These are phyloP conservation scores for Eudemis profundana DNA, from an alignment of 2,888 invertebrate species.

Conservation along the genomic window DNA sequence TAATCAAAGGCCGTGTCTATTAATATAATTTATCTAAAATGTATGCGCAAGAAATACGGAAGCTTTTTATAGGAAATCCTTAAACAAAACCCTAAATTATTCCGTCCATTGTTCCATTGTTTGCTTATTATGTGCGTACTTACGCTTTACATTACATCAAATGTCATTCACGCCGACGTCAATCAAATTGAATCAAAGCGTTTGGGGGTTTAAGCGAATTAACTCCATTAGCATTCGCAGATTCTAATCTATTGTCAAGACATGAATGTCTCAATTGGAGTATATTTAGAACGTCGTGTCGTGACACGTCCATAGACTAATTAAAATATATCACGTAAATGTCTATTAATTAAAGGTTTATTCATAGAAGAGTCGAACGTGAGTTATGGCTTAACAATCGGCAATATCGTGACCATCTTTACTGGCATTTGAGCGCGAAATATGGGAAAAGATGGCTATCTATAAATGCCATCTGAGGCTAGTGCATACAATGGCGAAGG, in stretches of 20 bases:
- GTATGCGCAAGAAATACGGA: slow-evolving; percentile 49
- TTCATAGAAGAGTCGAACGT: slow-evolving; percentile 27
- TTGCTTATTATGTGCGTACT: slow-evolving; percentile 49
- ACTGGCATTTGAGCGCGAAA: slow-evolving; percentile 57
- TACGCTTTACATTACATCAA: slow-evolving; percentile 45
- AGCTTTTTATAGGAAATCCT: slow-evolving; percentile 59
- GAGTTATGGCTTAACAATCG: slow-evolving; percentile 41
- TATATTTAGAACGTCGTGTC: slow-evolving; percentile 38
- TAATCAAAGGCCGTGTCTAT: slow-evolving; percentile 8
- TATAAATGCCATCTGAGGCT: slow-evolving; percentile 53
- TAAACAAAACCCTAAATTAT: slow-evolving; percentile 48
- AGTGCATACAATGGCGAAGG: neutral
- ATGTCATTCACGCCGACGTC: slow-evolving; percentile 54
- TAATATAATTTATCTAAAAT: neutral
- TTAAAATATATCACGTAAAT: slow-evolving; percentile 36
- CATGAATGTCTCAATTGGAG: slow-evolving; percentile 53
- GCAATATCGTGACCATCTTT: slow-evolving; percentile 30
- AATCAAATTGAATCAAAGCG: slow-evolving; percentile 52
- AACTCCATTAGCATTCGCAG: slow-evolving; percentile 39
- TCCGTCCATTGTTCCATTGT: slow-evolving; percentile 63
- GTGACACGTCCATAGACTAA: slow-evolving; percentile 45
- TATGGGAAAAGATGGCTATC: slow-evolving; percentile 55
- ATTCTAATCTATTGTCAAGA: slow-evolving; percentile 51
- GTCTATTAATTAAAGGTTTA: slow-evolving; percentile 45
- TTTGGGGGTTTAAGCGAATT: slow-evolving; percentile 33